Conservation (phyloP, 2,113 vertebrate species). For the Anarhynchus alexandrinus region DNA sequence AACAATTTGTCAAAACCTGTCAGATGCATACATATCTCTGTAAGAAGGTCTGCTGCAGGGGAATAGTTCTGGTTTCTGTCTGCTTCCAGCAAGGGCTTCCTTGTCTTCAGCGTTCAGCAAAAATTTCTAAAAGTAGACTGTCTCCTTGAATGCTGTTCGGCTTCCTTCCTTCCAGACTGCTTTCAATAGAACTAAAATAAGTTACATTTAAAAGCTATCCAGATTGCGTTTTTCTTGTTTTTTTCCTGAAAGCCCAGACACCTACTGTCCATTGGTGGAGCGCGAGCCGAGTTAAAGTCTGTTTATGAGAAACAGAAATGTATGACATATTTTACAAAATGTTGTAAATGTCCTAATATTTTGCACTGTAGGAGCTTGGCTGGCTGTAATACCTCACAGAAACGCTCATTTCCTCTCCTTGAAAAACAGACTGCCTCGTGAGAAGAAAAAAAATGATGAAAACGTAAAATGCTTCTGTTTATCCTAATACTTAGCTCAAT, state of each 20-base stretch:
- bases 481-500: background rate
- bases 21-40: background rate
- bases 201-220: background rate
- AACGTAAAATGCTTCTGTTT: background rate
- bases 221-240: constrained; percentile 34
- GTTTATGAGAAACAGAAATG: constrained; percentile 14
- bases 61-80: background rate
- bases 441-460: background rate
- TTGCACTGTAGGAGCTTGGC: background rate
- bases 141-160: background rate
- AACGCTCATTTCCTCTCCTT: background rate
- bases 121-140: background rate
- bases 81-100: background rate
- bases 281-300: background rate
- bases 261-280: constrained; percentile 8
- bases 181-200: background rate
- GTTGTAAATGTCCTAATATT: constrained; percentile 43
- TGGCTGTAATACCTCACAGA: background rate
- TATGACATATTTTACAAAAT: constrained; percentile 24
- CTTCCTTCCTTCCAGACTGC: background rate
- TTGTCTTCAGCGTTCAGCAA: background rate
- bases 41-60: background rate
- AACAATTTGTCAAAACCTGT: background rate
- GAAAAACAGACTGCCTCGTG: background rate
- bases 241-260: constrained; percentile 28